Evolutionary conservation across 1,140 invertebrate genomes (phyloP).

Genomic region (Acromyrmex heyeri): DNA sequence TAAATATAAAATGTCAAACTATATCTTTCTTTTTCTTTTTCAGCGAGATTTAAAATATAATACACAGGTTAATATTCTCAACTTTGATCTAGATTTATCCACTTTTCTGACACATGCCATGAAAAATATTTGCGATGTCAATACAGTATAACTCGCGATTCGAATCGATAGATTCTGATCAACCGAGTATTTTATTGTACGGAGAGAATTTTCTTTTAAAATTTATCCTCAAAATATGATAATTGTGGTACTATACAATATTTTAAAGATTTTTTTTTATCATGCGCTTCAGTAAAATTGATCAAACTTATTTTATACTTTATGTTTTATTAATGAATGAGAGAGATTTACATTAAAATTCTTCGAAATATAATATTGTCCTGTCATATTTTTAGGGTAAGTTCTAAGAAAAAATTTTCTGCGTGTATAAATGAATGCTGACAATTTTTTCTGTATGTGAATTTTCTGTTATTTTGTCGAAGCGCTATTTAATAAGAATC

Average conservation of each 20-base stretch:
- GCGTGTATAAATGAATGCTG: neutral
- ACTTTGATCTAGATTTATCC: neutral
- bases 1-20: neutral
- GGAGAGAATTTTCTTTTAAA: too few relatives aligned
- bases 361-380: too few relatives aligned
- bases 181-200: slow-evolving; percentile 10
- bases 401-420: too few relatives aligned
- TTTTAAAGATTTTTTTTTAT: too few relatives aligned
- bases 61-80: neutral
- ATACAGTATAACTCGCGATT: neutral
- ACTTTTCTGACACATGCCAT: neutral
- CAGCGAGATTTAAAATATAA: slow-evolving; percentile 8
- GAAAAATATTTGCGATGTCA: slow-evolving; percentile 23
- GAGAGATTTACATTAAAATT: too few relatives aligned
- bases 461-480: neutral
- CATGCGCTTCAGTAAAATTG: too few relatives aligned
- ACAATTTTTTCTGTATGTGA: neutral
- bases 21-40: neutral
- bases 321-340: too few relatives aligned
- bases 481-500: neutral
- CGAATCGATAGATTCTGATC: slow-evolving; percentile 13
- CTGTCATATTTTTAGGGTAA: too few relatives aligned
- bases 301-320: too few relatives aligned
- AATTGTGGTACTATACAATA: too few relatives aligned
- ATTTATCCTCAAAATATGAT: too few relatives aligned